Evolutionary conservation across 2,113 vertebrate genomes (phyloP).

Genomic region (Phalacrocorax aristotelis): DNA sequence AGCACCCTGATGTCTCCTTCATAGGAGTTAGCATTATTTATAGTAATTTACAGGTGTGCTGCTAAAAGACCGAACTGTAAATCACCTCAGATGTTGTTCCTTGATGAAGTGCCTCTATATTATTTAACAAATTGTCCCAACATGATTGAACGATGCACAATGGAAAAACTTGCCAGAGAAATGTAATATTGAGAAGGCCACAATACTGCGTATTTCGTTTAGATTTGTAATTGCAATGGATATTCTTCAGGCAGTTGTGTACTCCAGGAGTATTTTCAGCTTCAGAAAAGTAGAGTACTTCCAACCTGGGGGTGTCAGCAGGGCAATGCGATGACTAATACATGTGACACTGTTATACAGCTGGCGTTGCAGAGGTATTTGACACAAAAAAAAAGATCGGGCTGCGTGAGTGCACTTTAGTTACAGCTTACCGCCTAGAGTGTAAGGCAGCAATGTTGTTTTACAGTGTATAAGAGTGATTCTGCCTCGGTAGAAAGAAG

Average conservation of each 20-base stretch:
- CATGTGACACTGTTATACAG: not conserved
- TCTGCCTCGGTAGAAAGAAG: not conserved
- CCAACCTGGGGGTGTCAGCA: not conserved
- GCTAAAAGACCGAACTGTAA: not conserved
- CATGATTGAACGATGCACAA: not conserved
- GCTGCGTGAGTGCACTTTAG: not conserved
- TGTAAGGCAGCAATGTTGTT: not conserved
- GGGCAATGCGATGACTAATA: not conserved
- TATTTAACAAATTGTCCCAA: slow-evolving; percentile 40
- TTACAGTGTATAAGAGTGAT: not conserved
- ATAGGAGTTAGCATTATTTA: slow-evolving; percentile 20
- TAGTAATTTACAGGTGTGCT: slow-evolving; percentile 19
- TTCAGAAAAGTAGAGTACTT: not conserved
- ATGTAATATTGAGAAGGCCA: not conserved
- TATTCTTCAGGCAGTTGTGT: not conserved
- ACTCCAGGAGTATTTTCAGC: not conserved
- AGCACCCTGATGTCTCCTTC: slow-evolving; percentile 16
- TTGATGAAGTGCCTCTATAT: not conserved
- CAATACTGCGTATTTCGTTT: not conserved
- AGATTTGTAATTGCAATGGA: not conserved
- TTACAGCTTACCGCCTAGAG: not conserved
- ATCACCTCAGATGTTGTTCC: not conserved
- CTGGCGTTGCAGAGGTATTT: not conserved
- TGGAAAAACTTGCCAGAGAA: not conserved
- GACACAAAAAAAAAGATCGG: not conserved